Evolutionary conservation across 2,797 vertebrate species (phyloP), one percentile per base, ranked within the genome.

Genomic region (Pangasius djambal): DNA sequence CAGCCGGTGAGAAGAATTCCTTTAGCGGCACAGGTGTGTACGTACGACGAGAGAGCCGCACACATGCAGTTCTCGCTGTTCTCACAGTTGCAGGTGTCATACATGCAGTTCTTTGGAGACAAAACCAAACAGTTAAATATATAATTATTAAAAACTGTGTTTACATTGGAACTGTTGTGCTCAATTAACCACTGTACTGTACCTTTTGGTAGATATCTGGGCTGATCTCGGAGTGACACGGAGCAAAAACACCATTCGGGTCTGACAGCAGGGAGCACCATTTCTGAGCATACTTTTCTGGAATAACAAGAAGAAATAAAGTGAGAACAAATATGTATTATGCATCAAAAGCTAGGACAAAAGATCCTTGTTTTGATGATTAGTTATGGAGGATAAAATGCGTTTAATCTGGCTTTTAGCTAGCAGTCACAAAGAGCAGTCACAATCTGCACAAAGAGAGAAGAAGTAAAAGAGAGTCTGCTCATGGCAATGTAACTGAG

Each of bases 201-300:
- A 97, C 98, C 93, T 96, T 94, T 88, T 95, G 89, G 92, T 97
- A 97, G 77, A 93, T 34, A 67, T 91, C 91, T 0, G 97, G 97
- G 91, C 93, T 95, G 90, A 98, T 96, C 4, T 94, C 91, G 9
- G 94, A 84, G 28, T 98, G 98, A 89, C 98, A 99, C 16, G 89
- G 70, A 86, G 96, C 92, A 57, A 98, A 98, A 83, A 95, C 94
- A 40, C 97, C 96, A 0, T 5, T 81, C 10, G 94, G 83, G 16
- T 97, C 94, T 0, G 92, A 94, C 82, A 99, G 95, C 89, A 94
- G 93, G 13, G 96, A 96, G 77, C 98, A 99, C 98, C 97, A 98
- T 83, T 95, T 94, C 87, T 95, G 92, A n/a, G 97, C 98, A 1
- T 96, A 98, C 59, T 96, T 96, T 88, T 98, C 98, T 98, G 95